Evolutionary conservation across 2,797 vertebrate genomes (phyloP), one percentile per base, ranked within the genome.

Genomic region (Scyliorhinus canicula): DNA sequence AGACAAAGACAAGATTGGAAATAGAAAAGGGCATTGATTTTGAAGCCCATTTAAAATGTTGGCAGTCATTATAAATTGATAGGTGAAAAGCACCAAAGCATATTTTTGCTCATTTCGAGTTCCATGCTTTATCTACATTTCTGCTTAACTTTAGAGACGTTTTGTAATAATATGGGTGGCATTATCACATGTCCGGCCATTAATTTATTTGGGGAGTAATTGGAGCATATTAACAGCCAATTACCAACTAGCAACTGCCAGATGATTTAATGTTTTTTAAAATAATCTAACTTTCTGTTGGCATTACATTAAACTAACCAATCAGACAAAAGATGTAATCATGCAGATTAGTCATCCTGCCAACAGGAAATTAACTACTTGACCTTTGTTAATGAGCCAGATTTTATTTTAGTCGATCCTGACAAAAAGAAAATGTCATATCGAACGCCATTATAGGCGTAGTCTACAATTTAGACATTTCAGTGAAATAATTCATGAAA

Each of bases 331-430:
- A 91, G 57, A 44, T 91, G 88, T 91, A 91, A 91, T 40, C 60
- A 65, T 65, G 60, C 57, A 88, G 55, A 88, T 88, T 88, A 88
- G 85, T n/a, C 85, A 60, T 88, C 85, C 55, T 57, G 60, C 21
- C 85, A 88, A 91, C 88, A 91, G 88, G 88, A 91, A 91, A 91
- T 91, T n/a, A 91, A 91, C 57, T 21, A 60, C 85, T 63, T 44
- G 88, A 65, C 60, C 88, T 44, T 91, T 91, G 19, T 40, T 91
- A 91, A 91, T 65, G 57, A 65, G 88, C 57, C 88, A 65, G 40
- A 91, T 44, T 91, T 91, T 91, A 91, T 91, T 63, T 26, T n/a
- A 44, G 57, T 91, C 65, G 88, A 65, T 63, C 44, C n/a, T 24
- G 21, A 19, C 24, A 11, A 91, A 91, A 65, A 19, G n/a, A 28